Base-by-base conservation (phyloP, 2,888 invertebrate species). In the Euclidia mi region DNA sequence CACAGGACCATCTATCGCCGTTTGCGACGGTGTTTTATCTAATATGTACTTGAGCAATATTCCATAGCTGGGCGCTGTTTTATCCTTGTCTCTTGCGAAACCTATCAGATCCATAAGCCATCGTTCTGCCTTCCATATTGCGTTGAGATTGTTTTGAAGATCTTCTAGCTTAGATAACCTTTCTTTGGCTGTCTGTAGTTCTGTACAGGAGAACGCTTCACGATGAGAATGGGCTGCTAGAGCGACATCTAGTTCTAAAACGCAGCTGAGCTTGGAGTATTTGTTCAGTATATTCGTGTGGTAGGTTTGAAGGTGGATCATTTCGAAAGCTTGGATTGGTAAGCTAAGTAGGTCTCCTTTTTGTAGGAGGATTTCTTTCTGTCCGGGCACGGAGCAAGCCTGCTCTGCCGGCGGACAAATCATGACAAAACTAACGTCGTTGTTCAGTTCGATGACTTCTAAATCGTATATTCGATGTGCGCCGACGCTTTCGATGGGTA, bases 51-150 rank as follows among this genome's bases (percentile, higher is more conserved):
- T 94, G 74, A 95, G 86, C 71, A 92, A 79, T 84, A 93, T 93
- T 38, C 95, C 93, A 28, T 95, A 95, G 59, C 90, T 89, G 1
- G 88, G 84, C 0, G 84, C 81, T 7, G 90, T 85, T 66, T 93
- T 94, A 63, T 93, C 95, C 71, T 93, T 95, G 60, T 99, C 99
- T 59, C 99, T 95, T 0, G 99, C 99, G 84, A 98, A 98, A 0
- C 98, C 97, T 49, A 99, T 98, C 3, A 99, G 97, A 82, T 99
- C 99, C 96, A 99, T 98, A 14, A 99, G 95, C 99, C 99, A 99
- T 12, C 99, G 96, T 37, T 98, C 97, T 14, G 97, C 97, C 82
- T 98, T 98, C 99, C 99, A 99, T 2, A 98, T 96, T 0, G 96
- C 91, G 79, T 99, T 99, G 40, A 99, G 94, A 78, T 96, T 97